Evolutionary conservation across 2,888 invertebrate species (phyloP), one percentile per base, ranked within the genome.

Genomic region (Plebejus argus): DNA sequence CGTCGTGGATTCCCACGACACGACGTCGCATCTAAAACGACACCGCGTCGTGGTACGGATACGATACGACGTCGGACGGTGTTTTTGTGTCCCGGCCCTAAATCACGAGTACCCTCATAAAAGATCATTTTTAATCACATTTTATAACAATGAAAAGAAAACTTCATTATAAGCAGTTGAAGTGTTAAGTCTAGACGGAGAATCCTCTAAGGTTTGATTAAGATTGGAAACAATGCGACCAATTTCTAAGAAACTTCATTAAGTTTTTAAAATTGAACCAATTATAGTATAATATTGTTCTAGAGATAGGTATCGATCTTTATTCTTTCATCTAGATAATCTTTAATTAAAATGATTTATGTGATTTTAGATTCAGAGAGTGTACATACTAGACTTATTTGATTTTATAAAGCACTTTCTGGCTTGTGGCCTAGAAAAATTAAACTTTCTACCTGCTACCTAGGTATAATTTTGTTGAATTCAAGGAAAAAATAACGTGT

Each of bases 121-220:
- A 23, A 61, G 15, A 66, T 66, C 53, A 74, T 53, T 53, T 74
- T 74, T 74, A 74, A 74, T 74, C 49, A 74, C 49, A 23, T 7
- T 74, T 74, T 53, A 72, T 5, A 20, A 72, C 70, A 70, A 20
- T 23, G 15, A 49, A 74, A 15, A 66, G 80, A 81, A 83, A 81
- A 83, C 82, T 83, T 83, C 85, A 86, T 85, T 83, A 82, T 81
- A 82, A 84, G 82, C 85, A 85, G 85, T 85, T 85, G 84, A 83
- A 85, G 84, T 84, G 84, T 84, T 83, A 84, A 83, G 79, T 78
- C 82, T 81, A 79, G 79, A 77, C 80, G 75, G 74, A 72, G 78
- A 78, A 77, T 78, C 79, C 80, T 76, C 78, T 79, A 61, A 77
- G 71, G 76, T 76, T 79, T 79, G 28, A 78, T 79, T 80, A 82